Conservation (phyloP, 35 echinoderm and acorn worm genomes). For the Stichopus chloronotus region DNA sequence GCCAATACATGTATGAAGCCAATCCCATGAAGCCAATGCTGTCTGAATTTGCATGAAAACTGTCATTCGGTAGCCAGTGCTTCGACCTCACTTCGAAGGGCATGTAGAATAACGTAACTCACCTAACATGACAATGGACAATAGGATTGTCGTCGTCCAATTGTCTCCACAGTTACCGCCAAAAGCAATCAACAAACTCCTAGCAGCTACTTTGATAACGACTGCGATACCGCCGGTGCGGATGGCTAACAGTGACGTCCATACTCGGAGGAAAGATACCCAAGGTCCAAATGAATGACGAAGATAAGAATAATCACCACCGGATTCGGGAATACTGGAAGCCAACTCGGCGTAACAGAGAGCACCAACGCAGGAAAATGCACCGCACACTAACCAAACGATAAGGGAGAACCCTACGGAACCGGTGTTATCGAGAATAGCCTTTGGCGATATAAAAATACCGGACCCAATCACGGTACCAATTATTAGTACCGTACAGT, state of each 20-base stretch:
- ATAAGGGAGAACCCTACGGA: slow-evolving; percentile 73
- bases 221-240: not conserved
- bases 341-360: slow-evolving; percentile 91
- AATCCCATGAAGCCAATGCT: no score
- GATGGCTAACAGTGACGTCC: slow-evolving; percentile 31
- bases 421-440: slow-evolving; percentile 69
- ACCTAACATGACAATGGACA: not conserved
- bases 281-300: slow-evolving; percentile 14
- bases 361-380: slow-evolving; percentile 76
- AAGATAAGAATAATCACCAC: slow-evolving; percentile 82
- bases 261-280: slow-evolving; percentile 30
- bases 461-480: slow-evolving; percentile 89
- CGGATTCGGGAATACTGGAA: slow-evolving; percentile 68
- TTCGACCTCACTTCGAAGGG: no score
- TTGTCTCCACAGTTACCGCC: not conserved
- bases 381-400: slow-evolving; percentile 76
- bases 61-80: no score
- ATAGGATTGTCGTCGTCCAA: not conserved
- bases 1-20: no score
- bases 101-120: not conserved
- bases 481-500: slow-evolving; percentile 63
- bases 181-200: not conserved
- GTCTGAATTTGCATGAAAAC: no score
- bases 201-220: slow-evolving; percentile 2
- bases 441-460: slow-evolving; percentile 91